Base-by-base conservation (phyloP, 2,888 invertebrate genomes). In the Desoria tigrina region DNA sequence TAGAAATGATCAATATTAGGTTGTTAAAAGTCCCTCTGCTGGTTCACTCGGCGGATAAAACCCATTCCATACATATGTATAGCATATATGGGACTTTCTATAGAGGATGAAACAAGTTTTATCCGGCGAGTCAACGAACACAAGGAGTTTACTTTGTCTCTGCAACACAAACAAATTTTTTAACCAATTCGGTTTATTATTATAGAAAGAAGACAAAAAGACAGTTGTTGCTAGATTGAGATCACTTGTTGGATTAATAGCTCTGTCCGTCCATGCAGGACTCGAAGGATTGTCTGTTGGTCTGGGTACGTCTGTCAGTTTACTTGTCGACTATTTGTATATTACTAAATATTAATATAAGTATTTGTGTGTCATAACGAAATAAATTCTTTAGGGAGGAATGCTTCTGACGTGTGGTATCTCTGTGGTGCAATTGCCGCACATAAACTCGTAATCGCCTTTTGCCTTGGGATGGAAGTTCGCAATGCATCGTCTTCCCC, bases 221-320 rank as follows among this genome's bases (percentile, higher is more conserved):
- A 68, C 69, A 18, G 66, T 73, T 9, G 69, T 70, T 21, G 74
- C 82, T 37, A 83, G 82, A 1, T 79, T 90, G 55, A 85, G 89
- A 69, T 92, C 89, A 21, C 81, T 93, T 23, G 84, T 93, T 60
- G 88, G 92, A 58, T 90, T 93, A 0, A 81, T 92, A 53, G 93
- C 92, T 1, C 82, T 93, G 24, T 91, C 92, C 14, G 86, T 93
- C 65, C 93, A 93, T 78, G 92, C 92, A 78, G 82, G 92, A 0
- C 91, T 93, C 78, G 92, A 93, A 82, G 93, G 92, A 23, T 82
- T 92, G 59, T 89, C 92, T 16, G 88, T 92, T 16, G 92, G 92
- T 0, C 80, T 92, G 63, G 90, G 91, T 57, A 32, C 6, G 57
- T n/a, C n/a, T n/a, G n/a, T n/a, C n/a, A n/a, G n/a, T n/a, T n/a